A percentile compares a stretch with the other conserved stretches of the same genome.
Conservation (phyloP, 2,888 invertebrate genomes). For the Hydrotaea cyrtoneurina region DNA sequence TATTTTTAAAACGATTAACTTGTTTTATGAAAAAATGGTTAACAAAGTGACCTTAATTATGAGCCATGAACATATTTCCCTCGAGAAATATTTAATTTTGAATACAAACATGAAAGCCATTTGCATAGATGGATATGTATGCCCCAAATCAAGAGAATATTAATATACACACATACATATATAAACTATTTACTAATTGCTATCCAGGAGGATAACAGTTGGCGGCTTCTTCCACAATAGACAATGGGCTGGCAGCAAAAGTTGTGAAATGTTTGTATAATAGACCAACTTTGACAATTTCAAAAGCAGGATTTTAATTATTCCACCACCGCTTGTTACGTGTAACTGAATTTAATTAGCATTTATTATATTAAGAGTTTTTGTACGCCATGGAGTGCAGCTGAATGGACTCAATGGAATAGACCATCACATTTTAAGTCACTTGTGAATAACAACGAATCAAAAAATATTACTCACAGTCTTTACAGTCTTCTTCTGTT, state of each 20-base stretch:
- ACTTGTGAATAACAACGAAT: too few species aligned
- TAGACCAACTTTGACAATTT: background rate
- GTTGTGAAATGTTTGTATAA: background rate
- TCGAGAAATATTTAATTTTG: background rate
- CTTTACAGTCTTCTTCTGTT: too few species aligned
- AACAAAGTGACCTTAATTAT: constrained; percentile 56
- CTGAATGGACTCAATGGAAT: background rate
- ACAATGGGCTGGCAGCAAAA: background rate
- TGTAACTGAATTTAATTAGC: background rate
- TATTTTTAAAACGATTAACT: constrained; percentile 60
- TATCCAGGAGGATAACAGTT: background rate
- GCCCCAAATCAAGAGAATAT: background rate
- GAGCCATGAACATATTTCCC: constrained; percentile 13
- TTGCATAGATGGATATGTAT: too few species aligned
- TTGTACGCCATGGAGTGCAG: background rate
- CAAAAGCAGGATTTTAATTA: constrained; percentile 3
- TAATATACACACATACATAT: too few species aligned
- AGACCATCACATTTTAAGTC: too few species aligned
- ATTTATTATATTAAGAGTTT: background rate
- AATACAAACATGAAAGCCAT: background rate
- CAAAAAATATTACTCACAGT: too few species aligned
- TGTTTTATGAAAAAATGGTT: constrained; percentile 50
- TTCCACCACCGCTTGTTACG: background rate
- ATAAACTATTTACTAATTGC: background rate
- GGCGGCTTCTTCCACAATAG: background rate